A percentile compares a stretch with the other conserved stretches of the same genome.
phyloP scores from a whole-genome alignment of 2,797 vertebrate species.

The Mus spretus region DNA sequence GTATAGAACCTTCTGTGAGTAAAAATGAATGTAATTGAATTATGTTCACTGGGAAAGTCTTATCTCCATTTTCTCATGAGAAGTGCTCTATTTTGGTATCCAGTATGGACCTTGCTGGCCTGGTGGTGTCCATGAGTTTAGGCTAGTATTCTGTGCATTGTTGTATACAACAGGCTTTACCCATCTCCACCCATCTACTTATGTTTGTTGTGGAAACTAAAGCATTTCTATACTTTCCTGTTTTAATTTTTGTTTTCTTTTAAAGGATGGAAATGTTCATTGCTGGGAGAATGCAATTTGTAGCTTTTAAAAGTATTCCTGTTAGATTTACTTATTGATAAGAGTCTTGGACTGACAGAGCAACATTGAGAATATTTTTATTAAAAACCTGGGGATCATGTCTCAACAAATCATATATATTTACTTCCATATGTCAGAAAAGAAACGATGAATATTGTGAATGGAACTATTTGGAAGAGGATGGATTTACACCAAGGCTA shows the following conservation, averaged over 20 bases:
- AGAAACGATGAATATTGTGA: too few relatives aligned
- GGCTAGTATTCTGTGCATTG: background rate
- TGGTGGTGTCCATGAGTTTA: background rate
- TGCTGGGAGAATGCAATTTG: constrained; percentile 69
- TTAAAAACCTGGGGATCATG: constrained; percentile 16
- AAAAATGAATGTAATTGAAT: background rate
- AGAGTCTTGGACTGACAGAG: constrained; percentile 6
- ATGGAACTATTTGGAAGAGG: background rate
- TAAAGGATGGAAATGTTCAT: constrained; percentile 20
- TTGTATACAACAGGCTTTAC: background rate
- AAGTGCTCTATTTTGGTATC: background rate
- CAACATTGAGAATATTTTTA: constrained; percentile 32
- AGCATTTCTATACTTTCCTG: background rate
- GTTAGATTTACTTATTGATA: constrained; percentile 61
- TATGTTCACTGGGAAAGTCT: background rate
- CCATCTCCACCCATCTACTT: background rate
- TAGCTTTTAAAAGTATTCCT: constrained; percentile 74
- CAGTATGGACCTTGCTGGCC: background rate
- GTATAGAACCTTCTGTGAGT: background rate
- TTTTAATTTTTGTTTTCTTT: constrained; percentile 20
- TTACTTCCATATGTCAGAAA: background rate
- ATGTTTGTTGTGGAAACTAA: background rate
- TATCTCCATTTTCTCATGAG: background rate
- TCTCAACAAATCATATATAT: background rate
- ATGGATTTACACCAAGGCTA: background rate